phyloP scores from a whole-genome alignment of 2,797 vertebrate genomes.

The Spinus olivaceus region DNA sequence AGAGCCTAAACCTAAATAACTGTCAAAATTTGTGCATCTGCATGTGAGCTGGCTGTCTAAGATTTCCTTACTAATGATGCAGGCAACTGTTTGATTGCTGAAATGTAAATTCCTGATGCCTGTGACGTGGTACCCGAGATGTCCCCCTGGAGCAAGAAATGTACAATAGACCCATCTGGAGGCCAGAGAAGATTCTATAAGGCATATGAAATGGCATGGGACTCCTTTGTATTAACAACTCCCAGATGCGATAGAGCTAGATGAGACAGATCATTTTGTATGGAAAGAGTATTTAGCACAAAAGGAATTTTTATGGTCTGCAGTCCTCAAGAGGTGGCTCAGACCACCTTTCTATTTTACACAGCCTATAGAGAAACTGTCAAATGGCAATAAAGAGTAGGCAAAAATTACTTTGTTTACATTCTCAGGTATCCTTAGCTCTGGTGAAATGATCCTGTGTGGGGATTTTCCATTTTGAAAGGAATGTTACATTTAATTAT shows the following conservation, averaged over 20 bases:
- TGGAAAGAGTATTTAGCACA: background rate
- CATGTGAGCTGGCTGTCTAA: background rate
- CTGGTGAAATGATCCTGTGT: background rate
- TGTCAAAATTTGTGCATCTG: background rate
- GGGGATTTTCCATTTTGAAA: background rate
- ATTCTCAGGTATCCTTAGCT: background rate
- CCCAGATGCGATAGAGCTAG: background rate
- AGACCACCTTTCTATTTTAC: background rate
- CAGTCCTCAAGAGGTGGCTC: background rate
- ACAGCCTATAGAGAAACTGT: background rate
- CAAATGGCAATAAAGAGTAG: background rate
- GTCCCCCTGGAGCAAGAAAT: background rate
- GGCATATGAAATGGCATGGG: background rate
- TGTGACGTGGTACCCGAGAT: fast-evolving
- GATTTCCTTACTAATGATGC: background rate
- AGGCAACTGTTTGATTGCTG: background rate
- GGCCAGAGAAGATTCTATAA: background rate
- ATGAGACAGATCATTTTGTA: background rate
- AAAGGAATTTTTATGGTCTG: background rate
- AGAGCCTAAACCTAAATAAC: background rate
- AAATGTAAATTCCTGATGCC: background rate
- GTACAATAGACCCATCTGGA: background rate
- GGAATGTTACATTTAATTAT: background rate
- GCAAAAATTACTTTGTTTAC: background rate
- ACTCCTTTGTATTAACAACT: background rate